Evolutionary conservation across 2,113 vertebrate genomes (phyloP), one percentile per base, ranked within the genome.

Genomic region (Brienomyrus longianalis): DNA sequence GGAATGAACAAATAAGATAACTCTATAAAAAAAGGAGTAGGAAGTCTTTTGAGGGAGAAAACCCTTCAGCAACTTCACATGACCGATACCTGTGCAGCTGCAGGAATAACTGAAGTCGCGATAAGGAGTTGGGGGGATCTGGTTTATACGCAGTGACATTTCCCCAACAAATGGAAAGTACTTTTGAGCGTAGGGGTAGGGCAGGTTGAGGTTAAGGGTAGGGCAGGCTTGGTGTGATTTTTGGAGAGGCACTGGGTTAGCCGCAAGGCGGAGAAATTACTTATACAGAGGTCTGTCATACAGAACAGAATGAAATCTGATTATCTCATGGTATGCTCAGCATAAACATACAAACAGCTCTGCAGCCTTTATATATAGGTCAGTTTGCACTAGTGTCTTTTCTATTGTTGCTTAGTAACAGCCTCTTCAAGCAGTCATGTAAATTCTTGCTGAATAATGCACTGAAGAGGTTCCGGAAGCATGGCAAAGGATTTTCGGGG

Each of bases 371-470:
- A 89, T 83, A 89, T 89, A 86, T 89, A 89, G 54, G 83, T 85
- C 80, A 89, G 39, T 86, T 56, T 83, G 27, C 77, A 59, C n/a
- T n/a, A 0, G 23, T 45, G 74, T 48, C 47, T 74, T 86, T 17
- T n/a, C 83, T 45, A 87, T 87, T 77, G 89, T 90, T 90, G 84
- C 84, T 48, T 90, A 90, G 89, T 87, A 90, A 87, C 89, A 43
- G 62, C 56, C 85, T 23, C 48, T 51, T 87, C 89, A 87, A 54
- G 84, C 47, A 90, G 54, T 86, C 54, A 70, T 54, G 56, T 86
- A 87, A n/a, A 85, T 77, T 90, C 48, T 23, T 48, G 84, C 62
- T 80, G 84, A 90, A 77, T 90, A 90, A 77, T 90, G 59, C 89
- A 90, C 48, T 43, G 85, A 87, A 50, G 77, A 51, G 83, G 56